Base-by-base conservation (phyloP, 2,888 invertebrate genomes). In the Smittia sp. region DNA sequence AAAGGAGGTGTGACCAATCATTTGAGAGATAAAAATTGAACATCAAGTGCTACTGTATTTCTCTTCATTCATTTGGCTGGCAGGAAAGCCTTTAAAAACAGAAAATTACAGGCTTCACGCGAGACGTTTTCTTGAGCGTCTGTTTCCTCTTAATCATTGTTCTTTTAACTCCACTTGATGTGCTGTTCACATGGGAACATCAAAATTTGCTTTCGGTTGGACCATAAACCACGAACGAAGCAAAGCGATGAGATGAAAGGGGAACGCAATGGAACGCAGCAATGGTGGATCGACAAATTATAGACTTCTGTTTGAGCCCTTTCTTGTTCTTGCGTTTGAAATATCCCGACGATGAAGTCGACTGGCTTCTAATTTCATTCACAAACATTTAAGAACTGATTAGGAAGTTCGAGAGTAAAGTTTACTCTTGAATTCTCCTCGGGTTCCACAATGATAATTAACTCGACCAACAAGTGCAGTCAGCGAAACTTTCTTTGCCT, bases 21-120 rank as follows among this genome's bases (percentile, higher is more conserved):
- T 63, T 65, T 58, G 13, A 73, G 65, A 62, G 41, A 73, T 63
- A 46, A 65, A 73, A 65, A 63, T 65, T 65, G 38, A 73, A 65
- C 73, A 73, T 73, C 73, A 73, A 73, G 73, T 73, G 73, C 73
- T 73, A 73, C 73, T 73, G 73, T 73, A 73, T 73, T 73, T 72
- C 25, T 27, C 15, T 72, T 69, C 18, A 38, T n/a, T 27, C 58
- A 72, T 52, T 25, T 32, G 52, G 24, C 27, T 63, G 24, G 24
- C 27, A 6, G 20, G 18, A 20, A 41, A 70, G 22, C 22, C 20
- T 46, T 46, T 25, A 3, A 54, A 27, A 32, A 66, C 13, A 38
- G 15, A 27, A 72, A 72, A 72, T 72, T 72, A 72, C 52, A 62
- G 72, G 27, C 27, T 39, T 58, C n/a, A n/a, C 24, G 72, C 54